Evolutionary conservation across 2,797 vertebrate species (phyloP).

Genomic region (Crypturellus tataupa): DNA sequence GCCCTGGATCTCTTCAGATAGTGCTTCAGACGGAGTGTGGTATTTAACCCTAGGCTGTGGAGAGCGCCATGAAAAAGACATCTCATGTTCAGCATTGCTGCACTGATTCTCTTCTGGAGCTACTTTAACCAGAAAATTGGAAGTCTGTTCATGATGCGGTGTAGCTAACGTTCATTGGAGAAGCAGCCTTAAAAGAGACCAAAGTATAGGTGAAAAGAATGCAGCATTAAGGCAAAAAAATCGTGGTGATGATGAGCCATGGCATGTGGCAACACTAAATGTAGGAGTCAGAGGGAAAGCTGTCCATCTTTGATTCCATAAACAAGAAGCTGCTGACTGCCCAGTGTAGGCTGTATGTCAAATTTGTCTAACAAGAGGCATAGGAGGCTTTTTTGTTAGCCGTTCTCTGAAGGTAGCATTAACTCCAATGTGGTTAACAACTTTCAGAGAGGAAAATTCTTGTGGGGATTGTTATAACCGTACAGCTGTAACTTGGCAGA

Average conservation of each 20-base stretch:
- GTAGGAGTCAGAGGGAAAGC: background rate
- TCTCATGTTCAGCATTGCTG: background rate
- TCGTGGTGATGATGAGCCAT: background rate
- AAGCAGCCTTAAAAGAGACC: background rate
- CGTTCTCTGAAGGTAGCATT: background rate
- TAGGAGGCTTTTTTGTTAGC: background rate
- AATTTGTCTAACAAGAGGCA: background rate
- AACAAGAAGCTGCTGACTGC: background rate
- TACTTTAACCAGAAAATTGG: background rate
- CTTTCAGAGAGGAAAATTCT: conserved; percentile 1
- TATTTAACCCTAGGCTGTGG: background rate
- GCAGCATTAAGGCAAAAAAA: accelerated
- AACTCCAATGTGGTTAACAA: background rate
- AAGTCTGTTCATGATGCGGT: background rate
- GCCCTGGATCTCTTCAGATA: background rate
- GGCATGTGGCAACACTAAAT: background rate
- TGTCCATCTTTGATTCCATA: background rate
- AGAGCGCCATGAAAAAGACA: background rate
- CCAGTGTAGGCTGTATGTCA: background rate
- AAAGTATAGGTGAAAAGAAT: background rate
- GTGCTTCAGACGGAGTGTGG: background rate
- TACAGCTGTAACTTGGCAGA: conserved; percentile 18
- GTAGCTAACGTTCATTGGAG: background rate
- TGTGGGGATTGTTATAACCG: background rate
- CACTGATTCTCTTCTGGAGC: background rate